These are phyloP conservation scores for Malacoraja senta DNA, from an alignment of 2,797 vertebrate species.

Conservation along the genomic window DNA sequence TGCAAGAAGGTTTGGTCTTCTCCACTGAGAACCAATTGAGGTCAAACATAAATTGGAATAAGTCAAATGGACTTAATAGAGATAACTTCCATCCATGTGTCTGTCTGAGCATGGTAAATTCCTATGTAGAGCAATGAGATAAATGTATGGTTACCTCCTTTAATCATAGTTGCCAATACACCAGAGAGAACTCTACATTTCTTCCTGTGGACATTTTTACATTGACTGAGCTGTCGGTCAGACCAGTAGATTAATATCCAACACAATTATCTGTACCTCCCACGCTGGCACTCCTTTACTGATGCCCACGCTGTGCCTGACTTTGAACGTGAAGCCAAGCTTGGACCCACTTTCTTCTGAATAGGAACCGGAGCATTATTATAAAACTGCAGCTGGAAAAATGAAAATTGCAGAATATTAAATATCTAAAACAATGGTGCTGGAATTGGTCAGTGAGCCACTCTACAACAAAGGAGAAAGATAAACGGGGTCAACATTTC, in stretches of 20 bases:
- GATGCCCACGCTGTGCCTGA: not conserved
- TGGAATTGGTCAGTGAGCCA: too few relatives aligned
- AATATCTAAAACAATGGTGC: too few relatives aligned
- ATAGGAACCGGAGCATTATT: not conserved
- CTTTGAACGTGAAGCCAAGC: not conserved
- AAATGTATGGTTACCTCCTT: not conserved
- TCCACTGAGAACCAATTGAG: not conserved
- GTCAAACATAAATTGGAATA: not conserved
- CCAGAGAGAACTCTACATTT: too few relatives aligned
- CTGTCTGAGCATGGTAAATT: not conserved
- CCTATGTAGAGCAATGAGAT: not conserved
- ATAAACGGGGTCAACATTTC: too few relatives aligned
- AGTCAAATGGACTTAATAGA: not conserved
- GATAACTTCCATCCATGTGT: not conserved
- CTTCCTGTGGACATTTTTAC: not conserved
- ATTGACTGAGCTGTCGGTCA: not conserved
- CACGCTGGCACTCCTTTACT: not conserved
- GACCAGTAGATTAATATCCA: not conserved
- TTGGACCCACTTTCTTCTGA: not conserved
- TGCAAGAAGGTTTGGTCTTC: not conserved
- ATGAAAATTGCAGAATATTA: too few relatives aligned
- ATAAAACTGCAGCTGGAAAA: not conserved
- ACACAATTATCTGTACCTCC: too few relatives aligned
- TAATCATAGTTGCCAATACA: not conserved
- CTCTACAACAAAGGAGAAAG: too few relatives aligned